Evolutionary conservation across 2,888 invertebrate genomes (phyloP).

Genomic region (Octodonta nipae): DNA sequence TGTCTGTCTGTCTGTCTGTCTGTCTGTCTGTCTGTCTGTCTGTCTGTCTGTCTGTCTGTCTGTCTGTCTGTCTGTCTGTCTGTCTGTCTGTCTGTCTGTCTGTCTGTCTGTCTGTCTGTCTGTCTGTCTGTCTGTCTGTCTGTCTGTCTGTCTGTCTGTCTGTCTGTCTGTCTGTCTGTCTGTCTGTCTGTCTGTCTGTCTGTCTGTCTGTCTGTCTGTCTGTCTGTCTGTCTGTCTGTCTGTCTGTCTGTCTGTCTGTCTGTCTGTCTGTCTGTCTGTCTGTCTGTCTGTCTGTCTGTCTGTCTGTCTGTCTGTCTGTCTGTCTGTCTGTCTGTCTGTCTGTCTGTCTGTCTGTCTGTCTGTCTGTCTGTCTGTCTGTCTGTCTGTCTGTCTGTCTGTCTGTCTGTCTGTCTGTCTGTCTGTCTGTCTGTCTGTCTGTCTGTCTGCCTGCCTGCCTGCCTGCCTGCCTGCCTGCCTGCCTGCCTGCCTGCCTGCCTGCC

Average conservation of each 20-base stretch:
- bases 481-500: conserved; percentile 3
- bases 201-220: conserved; percentile 5
- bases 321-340: conserved; percentile 5
- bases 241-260: conserved; percentile 5
- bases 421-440: conserved; percentile 5
- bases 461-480: conserved; percentile 4
- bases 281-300: conserved; percentile 5
- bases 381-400: conserved; percentile 5
- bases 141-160: conserved; percentile 5
- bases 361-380: conserved; percentile 5
- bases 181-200: conserved; percentile 5
- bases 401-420: conserved; percentile 5
- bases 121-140: conserved; percentile 5
- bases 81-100: conserved; percentile 5
- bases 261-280: conserved; percentile 5
- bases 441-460: too few relatives aligned
- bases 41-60: conserved; percentile 5
- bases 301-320: conserved; percentile 5
- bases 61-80: conserved; percentile 5
- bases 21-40: conserved; percentile 5
- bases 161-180: conserved; percentile 5
- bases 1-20: conserved; percentile 5
- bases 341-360: conserved; percentile 5
- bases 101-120: conserved; percentile 5
- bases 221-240: conserved; percentile 5